Evolutionary conservation across 2,888 invertebrate species (phyloP), one percentile per base, ranked within the genome.

Genomic region (Cenopis cana): DNA sequence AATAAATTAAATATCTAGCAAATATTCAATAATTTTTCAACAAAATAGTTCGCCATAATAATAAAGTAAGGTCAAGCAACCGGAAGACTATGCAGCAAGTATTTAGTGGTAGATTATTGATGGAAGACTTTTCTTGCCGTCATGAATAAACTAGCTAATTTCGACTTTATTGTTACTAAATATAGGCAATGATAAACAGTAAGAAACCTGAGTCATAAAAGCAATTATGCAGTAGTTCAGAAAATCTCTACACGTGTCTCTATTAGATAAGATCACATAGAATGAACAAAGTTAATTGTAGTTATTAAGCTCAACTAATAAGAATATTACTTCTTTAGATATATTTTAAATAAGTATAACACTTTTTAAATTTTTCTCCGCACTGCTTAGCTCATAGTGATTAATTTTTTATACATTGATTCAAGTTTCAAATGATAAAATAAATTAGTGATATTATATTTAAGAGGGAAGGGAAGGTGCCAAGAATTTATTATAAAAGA

Each of bases 391-490:
- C 36, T 29, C 14, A 50, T 12, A 12, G 18, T 12, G n/a, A n/a
- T n/a, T n/a, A n/a, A n/a, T n/a, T n/a, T n/a, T n/a, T 50, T 33
- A 20, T 6, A 50, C 20, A 6, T 29, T 60, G 24, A 33, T 61
- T 9, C 20, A 64, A 41, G 20, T 29, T 59, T 65, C 24, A 33
- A 65, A 64, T 18, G 5, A 33, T 29, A 52, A 52, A 65, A 57
- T 64, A 50, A 56, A 59, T 52, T 64, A 69, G 69, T 65, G 62
- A 69, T 62, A 62, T 56, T 70, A 50, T 24, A 64, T 17, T 38
- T 33, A n/a, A 59, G 17, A 50, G 20, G 17, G 18, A 54, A 59
- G 18, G 20, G 60, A 1, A 65, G 80, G 82, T 83, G 83, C 82
- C 83, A 83, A 82, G 74, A 60, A 59, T 41, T 54, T 60, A 20